phyloP scores from a whole-genome alignment of 2,797 vertebrate species.

The Discoglossus pictus region DNA sequence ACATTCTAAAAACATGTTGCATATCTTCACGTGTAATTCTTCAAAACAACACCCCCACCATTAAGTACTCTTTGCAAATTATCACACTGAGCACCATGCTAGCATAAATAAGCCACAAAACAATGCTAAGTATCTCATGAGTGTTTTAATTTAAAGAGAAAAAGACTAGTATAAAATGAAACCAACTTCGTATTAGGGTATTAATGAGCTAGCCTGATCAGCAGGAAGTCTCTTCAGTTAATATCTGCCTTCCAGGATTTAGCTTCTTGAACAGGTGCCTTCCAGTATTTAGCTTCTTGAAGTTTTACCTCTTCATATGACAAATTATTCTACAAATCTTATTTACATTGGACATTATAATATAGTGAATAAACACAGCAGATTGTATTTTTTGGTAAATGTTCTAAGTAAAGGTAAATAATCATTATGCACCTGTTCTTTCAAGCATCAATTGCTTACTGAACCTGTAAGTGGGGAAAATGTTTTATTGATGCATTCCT shows the following conservation, averaged over 20 bases:
- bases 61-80: no score
- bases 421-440: constrained; percentile 1
- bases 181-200: no score
- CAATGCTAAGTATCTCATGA: no score
- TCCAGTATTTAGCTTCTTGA: background rate
- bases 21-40: no score
- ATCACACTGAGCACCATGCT: no score
- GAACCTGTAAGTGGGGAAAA: constrained; percentile 1
- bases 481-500: background rate
- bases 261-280: background rate
- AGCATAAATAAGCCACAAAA: no score
- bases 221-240: no score
- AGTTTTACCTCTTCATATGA: background rate
- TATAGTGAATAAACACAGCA: background rate
- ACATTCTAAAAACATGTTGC: no score
- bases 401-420: constrained; percentile 8
- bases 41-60: no score
- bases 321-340: background rate
- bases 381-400: constrained; percentile 5
- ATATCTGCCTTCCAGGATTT: background rate
- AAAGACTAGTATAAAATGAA: no score
- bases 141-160: no score
- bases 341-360: background rate
- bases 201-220: no score
- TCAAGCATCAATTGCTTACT: background rate